Base-by-base conservation (phyloP, 1,140 invertebrate genomes). In the Sitobion miscanthi region DNA sequence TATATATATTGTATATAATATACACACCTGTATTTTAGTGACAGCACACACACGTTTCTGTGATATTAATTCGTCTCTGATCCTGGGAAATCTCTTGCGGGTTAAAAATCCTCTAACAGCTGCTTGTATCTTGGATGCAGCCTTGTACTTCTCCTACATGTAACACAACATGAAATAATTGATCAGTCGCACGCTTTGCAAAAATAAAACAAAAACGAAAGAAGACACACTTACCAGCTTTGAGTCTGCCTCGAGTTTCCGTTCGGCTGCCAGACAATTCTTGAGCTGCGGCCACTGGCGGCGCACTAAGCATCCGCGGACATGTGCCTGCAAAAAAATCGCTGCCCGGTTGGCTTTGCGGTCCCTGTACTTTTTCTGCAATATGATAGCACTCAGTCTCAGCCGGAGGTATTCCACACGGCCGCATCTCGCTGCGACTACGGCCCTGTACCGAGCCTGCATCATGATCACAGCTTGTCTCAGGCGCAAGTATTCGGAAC, bases 321-420 rank as follows among this genome's bases (percentile, higher is more conserved):
- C 2, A 49, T 86, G 42, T 11, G 77, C 20, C 21, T 42, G 90
- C 82, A 94, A 8, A 11, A 85, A 23, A 2, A 52, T 62, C 3
- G 42, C 42, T 0, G 62, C n/a, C 6, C 83, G 23, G 35, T 42
- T 35, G 1, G 69, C 94, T 94, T 91, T 95, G 94, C 57, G 23
- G 94, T 93, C 94, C 47, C 95, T 95, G 95, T 95, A 96, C 95
- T 95, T 95, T 94, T 94, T 94, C 94, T 97, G 96, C 49, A 97
- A 96, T 35, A 94, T 94, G 38, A 94, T 95, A 5, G 96, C 96
- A 11, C 96, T 96, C 25, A 94, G 94, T 83, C 96, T 95, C 3
- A 95, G 94, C 42, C 91, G 94, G 94, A 69, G 42, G 49, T 30
- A 92, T 45, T 94, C 57, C 23, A 23, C 21, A 2, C 93, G 90